Conservation (phyloP, 2,797 vertebrate genomes). For the Galagoides demidoff region DNA sequence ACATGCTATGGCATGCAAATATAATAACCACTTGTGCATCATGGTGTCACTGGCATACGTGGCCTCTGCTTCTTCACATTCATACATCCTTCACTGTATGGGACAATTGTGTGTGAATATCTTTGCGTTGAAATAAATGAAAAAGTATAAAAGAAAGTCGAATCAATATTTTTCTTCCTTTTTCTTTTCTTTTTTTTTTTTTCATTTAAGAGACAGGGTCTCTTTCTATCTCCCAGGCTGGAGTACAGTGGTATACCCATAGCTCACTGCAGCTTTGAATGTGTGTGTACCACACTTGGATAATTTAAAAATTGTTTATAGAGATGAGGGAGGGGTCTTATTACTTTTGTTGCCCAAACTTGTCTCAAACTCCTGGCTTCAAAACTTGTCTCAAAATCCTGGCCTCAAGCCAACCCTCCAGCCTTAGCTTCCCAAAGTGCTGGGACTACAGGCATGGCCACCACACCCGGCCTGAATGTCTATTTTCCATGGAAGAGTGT, state of each 20-base stretch:
- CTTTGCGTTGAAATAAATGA: not conserved
- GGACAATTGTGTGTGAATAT: not conserved
- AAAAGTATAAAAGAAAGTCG: not conserved
- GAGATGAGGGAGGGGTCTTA: not conserved
- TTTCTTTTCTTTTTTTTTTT: no score
- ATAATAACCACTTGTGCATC: not conserved
- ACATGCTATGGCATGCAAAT: not conserved
- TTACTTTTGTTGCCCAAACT: not conserved
- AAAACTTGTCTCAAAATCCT: not conserved
- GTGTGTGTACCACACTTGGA: not conserved
- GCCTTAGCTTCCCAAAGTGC: not conserved
- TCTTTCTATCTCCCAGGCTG: not conserved
- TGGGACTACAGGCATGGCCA: not conserved
- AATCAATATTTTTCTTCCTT: not conserved
- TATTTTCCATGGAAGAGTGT: not conserved
- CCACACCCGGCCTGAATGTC: not conserved
- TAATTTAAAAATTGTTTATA: not conserved
- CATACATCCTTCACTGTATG: not conserved
- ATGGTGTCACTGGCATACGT: not conserved
- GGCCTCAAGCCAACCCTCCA: not conserved
- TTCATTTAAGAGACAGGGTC: not conserved
- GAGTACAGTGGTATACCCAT: not conserved
- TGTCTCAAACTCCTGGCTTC: not conserved
- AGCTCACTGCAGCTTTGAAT: not conserved
- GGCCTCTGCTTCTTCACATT: not conserved